Evolutionary conservation across 2,113 vertebrate genomes (phyloP), one percentile per base, ranked within the genome.

Genomic region (Oryzias celebensis): DNA sequence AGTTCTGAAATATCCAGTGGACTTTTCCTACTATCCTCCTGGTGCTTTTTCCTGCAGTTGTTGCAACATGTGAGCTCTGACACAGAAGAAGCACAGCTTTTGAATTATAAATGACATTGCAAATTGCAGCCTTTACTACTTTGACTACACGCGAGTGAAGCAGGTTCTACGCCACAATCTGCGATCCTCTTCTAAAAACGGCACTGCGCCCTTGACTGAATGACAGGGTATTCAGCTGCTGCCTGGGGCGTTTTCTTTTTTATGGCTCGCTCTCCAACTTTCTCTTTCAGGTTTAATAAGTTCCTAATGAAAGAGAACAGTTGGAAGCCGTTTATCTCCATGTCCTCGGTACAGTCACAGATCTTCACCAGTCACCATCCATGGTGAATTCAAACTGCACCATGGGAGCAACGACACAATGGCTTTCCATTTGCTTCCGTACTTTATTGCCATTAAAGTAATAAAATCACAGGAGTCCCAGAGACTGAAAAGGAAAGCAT

Each of bases 241-340:
- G 49, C 78, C 78, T 16, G 22, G 24, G 62, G 80, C 47, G n/a
- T 20, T 48, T 17, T 48, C 46, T 31, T 23, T 41, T 52, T 1
- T 53, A 41, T 64, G 61, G 53, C 10, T 23, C 71, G 8, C 53
- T 64, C 64, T 68, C 59, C 12, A 8, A 75, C 53, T 78, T 81
- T 85, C 76, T 71, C 72, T 36, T 68, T 76, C 59, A 65, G 55
- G 69, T 81, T 81, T 77, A 81, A 82, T 85, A 74, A 75, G 77
- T 80, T 83, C 47, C 66, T 78, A 79, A 88, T 87, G 81, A 81
- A 79, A 69, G 67, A 66, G 63, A 31, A 58, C 57, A 53, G 46
- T 53, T 50, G 22, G 75, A 71, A 77, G 71, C 69, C 48, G 66
- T 77, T 82, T 66, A 65, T 67, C 61, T 60, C 72, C 69, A 68